Percentiles rank a stretch among this genome's conserved stretches.
Evolutionary conservation across 2,113 vertebrate species (phyloP).

Genomic region (Empidonax alnorum): DNA sequence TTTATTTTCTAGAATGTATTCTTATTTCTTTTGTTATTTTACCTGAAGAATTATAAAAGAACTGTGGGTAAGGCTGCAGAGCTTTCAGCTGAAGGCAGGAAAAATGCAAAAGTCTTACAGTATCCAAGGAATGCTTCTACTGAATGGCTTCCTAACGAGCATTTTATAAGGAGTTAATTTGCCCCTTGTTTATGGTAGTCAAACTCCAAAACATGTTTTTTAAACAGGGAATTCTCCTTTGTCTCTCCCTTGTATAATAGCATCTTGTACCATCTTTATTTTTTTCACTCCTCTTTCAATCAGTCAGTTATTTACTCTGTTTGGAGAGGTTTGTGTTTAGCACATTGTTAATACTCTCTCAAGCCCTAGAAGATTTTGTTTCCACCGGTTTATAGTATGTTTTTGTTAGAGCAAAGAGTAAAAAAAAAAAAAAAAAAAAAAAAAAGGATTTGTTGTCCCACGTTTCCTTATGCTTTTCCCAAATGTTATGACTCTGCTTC

Average conservation of each 20-base stretch:
- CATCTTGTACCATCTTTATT: not conserved
- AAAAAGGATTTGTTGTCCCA: not conserved
- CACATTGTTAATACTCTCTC: not conserved
- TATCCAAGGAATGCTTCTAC: not conserved
- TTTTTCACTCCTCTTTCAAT: not conserved
- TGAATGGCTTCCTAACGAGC: not conserved
- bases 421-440: too few species aligned
- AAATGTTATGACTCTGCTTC: not conserved
- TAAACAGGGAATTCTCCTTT: not conserved
- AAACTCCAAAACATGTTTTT: not conserved
- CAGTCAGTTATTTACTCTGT: not conserved
- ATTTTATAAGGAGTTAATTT: not conserved
- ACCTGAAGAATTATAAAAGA: not conserved
- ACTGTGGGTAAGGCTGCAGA: not conserved
- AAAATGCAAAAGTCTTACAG: not conserved
- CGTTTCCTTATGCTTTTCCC: not conserved
- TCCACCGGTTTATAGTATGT: not conserved
- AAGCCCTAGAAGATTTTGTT: not conserved
- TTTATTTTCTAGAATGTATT: not conserved
- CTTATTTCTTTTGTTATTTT: not conserved
- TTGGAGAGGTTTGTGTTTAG: not conserved
- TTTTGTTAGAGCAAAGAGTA: not conserved
- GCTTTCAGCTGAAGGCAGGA: not conserved
- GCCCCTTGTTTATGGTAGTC: not conserved
- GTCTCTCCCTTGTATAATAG: not conserved